Base-by-base conservation (phyloP, 2,113 vertebrate genomes). In the Tricholaema leucomelas region DNA sequence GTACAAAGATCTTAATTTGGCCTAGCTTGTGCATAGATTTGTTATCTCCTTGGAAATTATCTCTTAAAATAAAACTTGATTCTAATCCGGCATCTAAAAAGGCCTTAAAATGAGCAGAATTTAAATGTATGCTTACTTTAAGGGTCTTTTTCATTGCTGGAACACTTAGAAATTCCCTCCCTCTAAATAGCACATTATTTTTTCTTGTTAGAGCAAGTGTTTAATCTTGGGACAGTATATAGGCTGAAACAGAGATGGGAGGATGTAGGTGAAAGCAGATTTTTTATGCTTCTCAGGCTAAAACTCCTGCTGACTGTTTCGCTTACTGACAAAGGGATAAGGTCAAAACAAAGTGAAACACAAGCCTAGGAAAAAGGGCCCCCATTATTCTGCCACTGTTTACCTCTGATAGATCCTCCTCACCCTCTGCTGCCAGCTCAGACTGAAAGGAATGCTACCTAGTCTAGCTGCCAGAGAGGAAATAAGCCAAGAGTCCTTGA, bases 391-490 rank as follows among this genome's bases (percentile, higher is more conserved):
- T 72, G 85, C 42, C 3, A 4, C 75, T 48, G 6, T 81, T 80
- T 50, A 80, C 60, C 60, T 63, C 91, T 64, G 70, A 69, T 27
- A 92, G 76, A 64, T 64, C 35, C 73, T 71, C 56, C 85, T 94
- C 40, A 71, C 13, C 33, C 46, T 19, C 60, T 82, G 85, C 82
- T 91, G 67, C 58, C 94, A 92, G 87, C 87, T 92, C 60, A 42
- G 56, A 46, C 63, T 50, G 69, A 30, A 85, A 77, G 82, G 71
- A 88, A 69, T 79, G 55, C 42, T 48, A 30, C 61, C 74, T 14
- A 44, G 25, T 60, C 58, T 25, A 58, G 50, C 69, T 92, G 90
- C 67, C 89, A 85, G 78, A 79, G 65, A 72, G 71, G 93, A 91
- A 92, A 87, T 18, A 58, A 89, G 42, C 55, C 48, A 38, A 36